Conservation (phyloP, 2,797 vertebrate genomes). For the Orestias chungarensis region DNA sequence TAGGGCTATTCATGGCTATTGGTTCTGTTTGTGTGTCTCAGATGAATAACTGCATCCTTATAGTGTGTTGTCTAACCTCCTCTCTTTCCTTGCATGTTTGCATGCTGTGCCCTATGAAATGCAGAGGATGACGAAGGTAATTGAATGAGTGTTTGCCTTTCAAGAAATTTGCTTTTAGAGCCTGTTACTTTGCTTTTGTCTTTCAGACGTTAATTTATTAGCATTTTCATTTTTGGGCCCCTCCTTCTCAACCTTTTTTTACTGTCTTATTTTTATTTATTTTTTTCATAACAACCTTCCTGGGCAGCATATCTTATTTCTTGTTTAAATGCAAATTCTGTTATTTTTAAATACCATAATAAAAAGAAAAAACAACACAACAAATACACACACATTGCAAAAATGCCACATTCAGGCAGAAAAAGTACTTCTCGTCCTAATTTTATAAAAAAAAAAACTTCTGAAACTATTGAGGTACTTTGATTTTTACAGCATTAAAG, state of each 20-base stretch:
- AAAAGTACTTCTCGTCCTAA: no score
- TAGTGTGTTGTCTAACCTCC: slow-evolving; percentile 79
- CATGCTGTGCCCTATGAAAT: slow-evolving; percentile 91
- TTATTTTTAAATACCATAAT: no score
- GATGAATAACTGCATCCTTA: slow-evolving; percentile 30
- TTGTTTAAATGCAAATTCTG: no score
- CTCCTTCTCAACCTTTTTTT: slow-evolving; percentile 8
- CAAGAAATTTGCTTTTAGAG: slow-evolving; percentile 42
- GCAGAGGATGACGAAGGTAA: slow-evolving; percentile 97
- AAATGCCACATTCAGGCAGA: no score
- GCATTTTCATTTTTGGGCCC: slow-evolving; percentile 75
- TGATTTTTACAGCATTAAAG: no score
- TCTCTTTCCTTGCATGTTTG: slow-evolving; percentile 96
- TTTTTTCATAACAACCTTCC: slow-evolving; percentile 31
- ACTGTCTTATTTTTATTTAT: slow-evolving; percentile 29
- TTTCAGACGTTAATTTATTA: slow-evolving; percentile 71
- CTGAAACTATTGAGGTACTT: no score
- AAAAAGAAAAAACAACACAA: no score
- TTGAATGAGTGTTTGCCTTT: slow-evolving; percentile 64
- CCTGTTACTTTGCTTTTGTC: slow-evolving; percentile 46
- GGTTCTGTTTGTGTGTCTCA: slow-evolving; percentile 32
- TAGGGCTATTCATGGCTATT: slow-evolving; percentile 19
- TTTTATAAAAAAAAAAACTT: no score
- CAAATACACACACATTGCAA: no score
- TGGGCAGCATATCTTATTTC: no score